Percentiles rank a stretch among this genome's conserved stretches.
Evolutionary conservation across 2,888 invertebrate species (phyloP).

Genomic region (Allolobophora icterica): DNA sequence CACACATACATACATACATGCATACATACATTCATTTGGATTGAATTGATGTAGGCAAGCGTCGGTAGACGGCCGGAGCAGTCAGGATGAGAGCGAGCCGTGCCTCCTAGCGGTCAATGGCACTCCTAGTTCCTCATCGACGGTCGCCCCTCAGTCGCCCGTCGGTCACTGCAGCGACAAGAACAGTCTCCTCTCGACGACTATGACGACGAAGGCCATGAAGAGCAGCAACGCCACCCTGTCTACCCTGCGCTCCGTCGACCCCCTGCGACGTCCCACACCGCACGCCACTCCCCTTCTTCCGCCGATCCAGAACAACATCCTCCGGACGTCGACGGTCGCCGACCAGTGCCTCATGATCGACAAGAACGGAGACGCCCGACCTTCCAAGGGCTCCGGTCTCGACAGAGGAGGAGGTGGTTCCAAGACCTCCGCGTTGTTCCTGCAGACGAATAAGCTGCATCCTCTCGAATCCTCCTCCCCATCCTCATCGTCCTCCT

Average conservation of each 20-base stretch:
- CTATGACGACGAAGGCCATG: not conserved
- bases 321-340: not conserved
- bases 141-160: not conserved
- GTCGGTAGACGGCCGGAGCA: slow-evolving; percentile 4
- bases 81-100: slow-evolving; percentile 29
- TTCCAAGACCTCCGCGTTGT: not conserved
- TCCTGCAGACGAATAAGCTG: not conserved
- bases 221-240: not conserved
- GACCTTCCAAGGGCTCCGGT: not conserved
- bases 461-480: not conserved
- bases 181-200: not conserved
- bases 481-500: not conserved
- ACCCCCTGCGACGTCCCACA: not conserved
- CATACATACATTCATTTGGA: too few species aligned
- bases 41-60: slow-evolving; percentile 11
- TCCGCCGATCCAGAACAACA: slow-evolving; percentile 1
- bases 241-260: not conserved
- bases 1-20: too few species aligned
- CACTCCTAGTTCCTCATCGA: slow-evolving; percentile 19
- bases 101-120: not conserved
- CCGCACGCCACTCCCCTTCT: not conserved
- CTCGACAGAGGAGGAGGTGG: too few species aligned
- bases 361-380: not conserved
- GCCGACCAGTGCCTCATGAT: not conserved
- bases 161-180: not conserved